Percentiles rank a stretch among this genome's conserved stretches.
Conservation (phyloP, 2,113 vertebrate species). For the Lepidiolamprologus cunningtoni region DNA sequence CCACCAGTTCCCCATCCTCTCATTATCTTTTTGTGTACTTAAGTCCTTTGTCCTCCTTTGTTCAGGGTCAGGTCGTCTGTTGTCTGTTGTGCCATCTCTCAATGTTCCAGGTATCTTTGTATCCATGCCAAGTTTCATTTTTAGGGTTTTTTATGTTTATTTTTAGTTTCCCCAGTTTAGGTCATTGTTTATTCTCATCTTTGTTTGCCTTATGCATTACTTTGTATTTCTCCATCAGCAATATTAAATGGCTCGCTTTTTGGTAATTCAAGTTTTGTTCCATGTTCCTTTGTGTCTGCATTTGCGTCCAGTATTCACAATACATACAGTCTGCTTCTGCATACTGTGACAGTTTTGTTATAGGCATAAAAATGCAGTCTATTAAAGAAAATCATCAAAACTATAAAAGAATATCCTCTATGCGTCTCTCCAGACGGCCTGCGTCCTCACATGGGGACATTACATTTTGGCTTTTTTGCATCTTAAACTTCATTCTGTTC, state of each 20-base stretch:
- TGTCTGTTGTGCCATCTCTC: background rate
- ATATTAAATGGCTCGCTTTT: fast-evolving
- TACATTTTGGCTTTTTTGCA: background rate
- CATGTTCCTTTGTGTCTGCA: background rate
- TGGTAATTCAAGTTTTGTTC: background rate
- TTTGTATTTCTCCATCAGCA: background rate
- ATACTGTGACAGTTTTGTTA: background rate
- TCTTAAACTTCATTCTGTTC: background rate
- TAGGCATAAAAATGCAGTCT: background rate
- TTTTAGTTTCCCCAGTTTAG: background rate
- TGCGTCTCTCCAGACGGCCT: background rate
- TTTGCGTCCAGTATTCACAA: background rate
- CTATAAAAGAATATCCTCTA: background rate
- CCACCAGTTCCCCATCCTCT: background rate
- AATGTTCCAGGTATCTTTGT: background rate
- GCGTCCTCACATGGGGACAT: background rate
- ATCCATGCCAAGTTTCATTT: background rate
- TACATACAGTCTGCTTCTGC: background rate
- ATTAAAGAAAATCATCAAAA: background rate
- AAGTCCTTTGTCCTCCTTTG: background rate
- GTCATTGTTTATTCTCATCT: background rate
- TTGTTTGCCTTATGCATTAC: background rate
- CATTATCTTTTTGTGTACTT: background rate
- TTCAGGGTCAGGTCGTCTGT: background rate
- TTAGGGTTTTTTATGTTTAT: background rate